phyloP scores from a whole-genome alignment of 2,797 vertebrate species.

The Melanotaenia trifasciata region DNA sequence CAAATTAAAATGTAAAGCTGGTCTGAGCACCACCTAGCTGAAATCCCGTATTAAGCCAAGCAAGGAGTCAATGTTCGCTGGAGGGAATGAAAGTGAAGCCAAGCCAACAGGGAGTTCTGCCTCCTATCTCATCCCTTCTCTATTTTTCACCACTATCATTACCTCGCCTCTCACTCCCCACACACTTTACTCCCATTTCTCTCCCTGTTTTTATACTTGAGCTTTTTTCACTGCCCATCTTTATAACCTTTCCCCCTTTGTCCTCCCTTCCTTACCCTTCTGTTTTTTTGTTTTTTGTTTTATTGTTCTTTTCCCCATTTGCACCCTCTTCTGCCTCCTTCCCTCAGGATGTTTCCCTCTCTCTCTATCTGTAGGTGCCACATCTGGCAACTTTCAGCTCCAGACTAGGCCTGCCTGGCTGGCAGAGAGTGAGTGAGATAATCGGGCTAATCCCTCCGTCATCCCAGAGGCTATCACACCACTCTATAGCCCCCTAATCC shows the following conservation, averaged over 20 bases:
- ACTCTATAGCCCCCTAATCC: conserved; percentile 87
- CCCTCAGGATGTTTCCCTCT: conserved; percentile 62
- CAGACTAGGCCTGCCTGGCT: conserved; percentile 72
- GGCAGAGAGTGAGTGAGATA: conserved; percentile 77
- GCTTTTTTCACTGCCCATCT: conserved; percentile 38
- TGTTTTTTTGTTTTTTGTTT: background rate
- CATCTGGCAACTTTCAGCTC: conserved; percentile 82
- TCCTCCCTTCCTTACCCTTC: conserved; percentile 20
- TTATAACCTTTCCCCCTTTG: conserved; percentile 36
- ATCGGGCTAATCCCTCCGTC: conserved; percentile 87
- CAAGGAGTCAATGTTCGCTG: conserved; percentile 70
- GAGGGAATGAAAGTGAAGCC: conserved; percentile 72
- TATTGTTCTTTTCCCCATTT: background rate
- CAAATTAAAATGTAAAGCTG: conserved; percentile 81
- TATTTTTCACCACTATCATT: conserved; percentile 64
- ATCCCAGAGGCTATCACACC: conserved; percentile 86
- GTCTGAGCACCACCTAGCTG: conserved; percentile 76
- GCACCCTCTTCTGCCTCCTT: conserved; percentile 8
- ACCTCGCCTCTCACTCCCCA: conserved; percentile 65
- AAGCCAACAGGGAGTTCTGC: conserved; percentile 67
- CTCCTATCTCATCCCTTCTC: conserved; percentile 56
- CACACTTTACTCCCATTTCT: conserved; percentile 58
- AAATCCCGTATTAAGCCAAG: conserved; percentile 75
- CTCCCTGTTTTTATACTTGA: conserved; percentile 8
- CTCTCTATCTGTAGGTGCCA: conserved; percentile 77